Base-by-base conservation (phyloP, 1,140 invertebrate genomes). In the Temnothorax nylanderi region DNA sequence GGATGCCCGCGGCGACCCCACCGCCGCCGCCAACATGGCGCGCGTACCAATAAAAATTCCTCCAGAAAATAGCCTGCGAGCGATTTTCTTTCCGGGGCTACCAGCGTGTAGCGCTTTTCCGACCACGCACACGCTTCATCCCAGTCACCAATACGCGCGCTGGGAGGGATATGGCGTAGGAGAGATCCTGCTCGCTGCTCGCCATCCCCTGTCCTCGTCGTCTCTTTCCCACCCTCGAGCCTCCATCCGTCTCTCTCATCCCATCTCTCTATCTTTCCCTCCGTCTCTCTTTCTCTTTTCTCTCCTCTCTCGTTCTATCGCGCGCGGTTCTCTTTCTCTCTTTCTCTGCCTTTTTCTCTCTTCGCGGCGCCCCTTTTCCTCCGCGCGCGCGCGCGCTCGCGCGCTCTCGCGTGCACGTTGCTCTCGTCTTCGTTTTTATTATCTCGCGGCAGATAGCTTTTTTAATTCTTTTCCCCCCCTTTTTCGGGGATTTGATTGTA, bases 61-160 rank as follows among this genome's bases (percentile, higher is more conserved):
- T 93, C 92, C 89, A 92, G 93, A 95, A 95, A 95, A 94, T 95
- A 94, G 91, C 93, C 93, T 93, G 93, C 94, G 90, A 94, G 94
- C 93, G 93, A 94, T 95, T 94, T 94, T 94, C 92, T 94, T 94
- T 90, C 86, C 81, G 90, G 90, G 90, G 65, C 65, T 56, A 85
- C 86, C 60, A 60, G 54, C 67, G 82, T 81, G 82, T 75, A 49
- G 77, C 87, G 80, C 89, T 86, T 90, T 89, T 85, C 89, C 82
- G 47, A 82, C 87, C n/a, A 64, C 86, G 49, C 75, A 78, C 89
- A 86, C 86, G 56, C 77, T 86, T 86, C 74, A 49, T 80, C 85
- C 76, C 21, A 67, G 64, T 80, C 76, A 78, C 78, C 85, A 82
- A 87, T 81, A 85, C 82, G 82, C 74, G 82, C 74, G 82, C 74